Conservation (phyloP, 2,888 invertebrate genomes). For the Scaptomyza tumidula region DNA sequence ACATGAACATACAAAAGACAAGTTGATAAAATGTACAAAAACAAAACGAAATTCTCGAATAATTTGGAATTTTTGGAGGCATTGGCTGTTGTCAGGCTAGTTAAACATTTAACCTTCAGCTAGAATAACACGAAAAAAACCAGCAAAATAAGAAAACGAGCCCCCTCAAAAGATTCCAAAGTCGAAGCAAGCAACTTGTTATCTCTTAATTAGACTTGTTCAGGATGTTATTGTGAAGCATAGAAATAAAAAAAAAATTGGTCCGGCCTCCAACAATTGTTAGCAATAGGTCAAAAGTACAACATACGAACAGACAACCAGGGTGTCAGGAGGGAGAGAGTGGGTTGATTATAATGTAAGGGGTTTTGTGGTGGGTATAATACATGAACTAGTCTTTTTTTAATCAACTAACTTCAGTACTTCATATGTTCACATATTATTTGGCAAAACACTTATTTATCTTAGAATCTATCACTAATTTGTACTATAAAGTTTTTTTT, state of each 20-base stretch:
- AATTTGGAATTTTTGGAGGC: conserved; percentile 38
- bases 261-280: conserved; percentile 49
- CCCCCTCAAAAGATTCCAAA: conserved; percentile 43
- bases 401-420: no score
- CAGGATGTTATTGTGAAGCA: conserved; percentile 38
- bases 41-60: conserved; percentile 35
- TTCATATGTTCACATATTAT: no score
- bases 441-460: no score
- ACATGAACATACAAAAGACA: conserved; percentile 47
- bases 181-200: conserved; percentile 19
- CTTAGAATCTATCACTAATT: no score
- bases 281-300: conserved; percentile 57
- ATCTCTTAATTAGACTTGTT: conserved; percentile 37
- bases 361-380: no score
- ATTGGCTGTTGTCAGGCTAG: conserved; percentile 42
- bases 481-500: no score
- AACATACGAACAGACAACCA: conserved; percentile 1
- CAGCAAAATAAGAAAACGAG: conserved; percentile 29
- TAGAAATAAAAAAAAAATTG: conserved; percentile 9
- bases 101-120: conserved; percentile 43
- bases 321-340: not conserved
- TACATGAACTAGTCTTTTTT: no score
- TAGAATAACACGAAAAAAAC: conserved; percentile 7
- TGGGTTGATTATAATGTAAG: no score
- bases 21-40: conserved; percentile 58